A percentile compares a stretch with the other conserved stretches of the same genome.
phyloP scores from a whole-genome alignment of 2,797 vertebrate species.

The Leuciscus waleckii region DNA sequence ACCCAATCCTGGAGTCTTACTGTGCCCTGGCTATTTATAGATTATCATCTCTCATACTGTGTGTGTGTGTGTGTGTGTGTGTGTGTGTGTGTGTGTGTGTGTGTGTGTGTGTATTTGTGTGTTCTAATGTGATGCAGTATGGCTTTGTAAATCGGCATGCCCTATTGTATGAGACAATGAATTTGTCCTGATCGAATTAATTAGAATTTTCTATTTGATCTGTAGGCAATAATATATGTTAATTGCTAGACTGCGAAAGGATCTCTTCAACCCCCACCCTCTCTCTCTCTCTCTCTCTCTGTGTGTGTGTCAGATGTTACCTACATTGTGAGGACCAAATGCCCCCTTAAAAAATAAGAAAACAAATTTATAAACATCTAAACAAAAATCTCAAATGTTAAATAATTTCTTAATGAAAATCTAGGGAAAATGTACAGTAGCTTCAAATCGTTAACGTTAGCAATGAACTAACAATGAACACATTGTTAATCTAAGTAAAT shows the following conservation, averaged over 20 bases:
- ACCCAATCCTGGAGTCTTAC: conserved; percentile 56
- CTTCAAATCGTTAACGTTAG: not conserved
- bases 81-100: not conserved
- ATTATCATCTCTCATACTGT: conserved; percentile 37
- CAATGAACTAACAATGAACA: not conserved
- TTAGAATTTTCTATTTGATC: conserved; percentile 28
- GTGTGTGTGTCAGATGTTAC: not conserved
- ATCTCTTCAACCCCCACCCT: not conserved
- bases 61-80: too few relatives aligned
- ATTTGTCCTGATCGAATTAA: conserved; percentile 36
- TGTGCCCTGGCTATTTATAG: conserved; percentile 68
- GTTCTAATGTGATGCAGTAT: conserved; percentile 39
- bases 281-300: not conserved
- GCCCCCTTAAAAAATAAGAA: not conserved
- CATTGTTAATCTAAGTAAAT: not conserved
- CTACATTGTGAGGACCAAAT: not conserved
- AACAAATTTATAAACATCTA: not conserved
- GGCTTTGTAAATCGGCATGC: conserved; percentile 1
- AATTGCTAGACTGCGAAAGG: conserved; percentile 47
- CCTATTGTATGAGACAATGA: conserved; percentile 13
- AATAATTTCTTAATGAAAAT: not conserved
- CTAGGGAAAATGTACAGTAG: not conserved
- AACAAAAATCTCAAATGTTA: not conserved
- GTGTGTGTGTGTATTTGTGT: conserved; percentile 19
- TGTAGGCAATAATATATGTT: conserved; percentile 36